Evolutionary conservation across 2,888 invertebrate species (phyloP).

Genomic region (Heliconius cydno): DNA sequence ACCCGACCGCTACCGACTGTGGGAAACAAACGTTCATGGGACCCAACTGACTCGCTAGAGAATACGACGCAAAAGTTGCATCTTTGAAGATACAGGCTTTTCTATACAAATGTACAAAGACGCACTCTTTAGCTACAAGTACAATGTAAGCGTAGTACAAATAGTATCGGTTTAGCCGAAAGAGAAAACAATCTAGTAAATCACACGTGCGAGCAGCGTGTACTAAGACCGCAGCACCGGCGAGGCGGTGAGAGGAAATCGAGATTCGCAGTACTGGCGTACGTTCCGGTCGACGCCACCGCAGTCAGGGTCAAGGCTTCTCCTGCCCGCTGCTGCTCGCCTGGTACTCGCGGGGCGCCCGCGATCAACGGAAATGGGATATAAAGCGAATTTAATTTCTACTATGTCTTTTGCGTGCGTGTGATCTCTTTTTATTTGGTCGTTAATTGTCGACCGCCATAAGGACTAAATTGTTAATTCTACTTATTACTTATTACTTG

Average conservation of each 20-base stretch:
- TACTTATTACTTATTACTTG: too few species aligned
- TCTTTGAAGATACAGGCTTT: background rate
- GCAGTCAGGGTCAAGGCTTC: conserved; percentile 82
- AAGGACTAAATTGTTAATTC: background rate
- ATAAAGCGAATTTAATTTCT: conserved; percentile 74
- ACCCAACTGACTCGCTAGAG: too few species aligned
- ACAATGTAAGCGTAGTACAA: conserved; percentile 37
- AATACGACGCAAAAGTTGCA: background rate
- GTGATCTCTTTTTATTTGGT: conserved; percentile 18
- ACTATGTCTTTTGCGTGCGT: conserved; percentile 28
- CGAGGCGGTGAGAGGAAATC: conserved; percentile 69
- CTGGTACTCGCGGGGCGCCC: conserved; percentile 65
- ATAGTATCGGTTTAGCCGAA: conserved; percentile 53
- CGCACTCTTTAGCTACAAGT: conserved; percentile 4
- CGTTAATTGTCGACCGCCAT: background rate
- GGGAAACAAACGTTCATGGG: conserved; percentile 20
- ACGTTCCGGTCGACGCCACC: conserved; percentile 83
- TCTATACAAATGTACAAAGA: background rate
- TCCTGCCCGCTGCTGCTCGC: conserved; percentile 75
- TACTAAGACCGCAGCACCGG: conserved; percentile 73
- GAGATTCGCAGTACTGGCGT: conserved; percentile 76
- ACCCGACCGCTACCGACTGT: conserved; percentile 52
- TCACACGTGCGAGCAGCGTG: conserved; percentile 73
- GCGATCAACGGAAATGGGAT: conserved; percentile 65
- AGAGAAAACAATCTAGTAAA: conserved; percentile 72